phyloP scores from a whole-genome alignment of 2,113 vertebrate species.

The Cynocephalus volans region DNA sequence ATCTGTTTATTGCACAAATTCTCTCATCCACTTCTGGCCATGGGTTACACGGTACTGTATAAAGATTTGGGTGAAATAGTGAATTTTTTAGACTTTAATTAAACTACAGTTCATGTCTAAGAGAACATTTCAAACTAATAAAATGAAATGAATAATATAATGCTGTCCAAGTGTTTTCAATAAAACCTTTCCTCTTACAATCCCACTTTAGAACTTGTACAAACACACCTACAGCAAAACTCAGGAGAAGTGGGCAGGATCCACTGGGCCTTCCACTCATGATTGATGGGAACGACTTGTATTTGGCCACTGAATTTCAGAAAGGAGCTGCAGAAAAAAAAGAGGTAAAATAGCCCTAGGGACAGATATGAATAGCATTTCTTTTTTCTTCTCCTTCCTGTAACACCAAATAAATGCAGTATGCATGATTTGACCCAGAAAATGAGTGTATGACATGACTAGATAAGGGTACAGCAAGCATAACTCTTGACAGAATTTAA shows the following conservation, averaged over 20 bases:
- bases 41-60: rapidly evolving
- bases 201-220: too few relatives aligned
- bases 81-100: not conserved
- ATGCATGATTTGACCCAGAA: conserved; percentile 15
- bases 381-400: not conserved
- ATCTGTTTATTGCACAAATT: not conserved
- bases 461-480: not conserved
- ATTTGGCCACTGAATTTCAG: not conserved
- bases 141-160: not conserved
- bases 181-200: not conserved
- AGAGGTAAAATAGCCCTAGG: not conserved
- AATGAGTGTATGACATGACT: not conserved
- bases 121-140: not conserved
- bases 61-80: not conserved
- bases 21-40: not conserved
- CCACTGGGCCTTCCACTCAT: not conserved
- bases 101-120: not conserved
- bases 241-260: too few relatives aligned
- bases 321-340: not conserved
- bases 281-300: not conserved
- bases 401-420: not conserved
- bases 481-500: not conserved
- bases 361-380: not conserved
- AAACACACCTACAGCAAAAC: not conserved
- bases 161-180: not conserved